A percentile compares a stretch with the other conserved stretches of the same genome.
Conservation (phyloP, 2,113 vertebrate species). For the Xyliphius kryptos region DNA sequence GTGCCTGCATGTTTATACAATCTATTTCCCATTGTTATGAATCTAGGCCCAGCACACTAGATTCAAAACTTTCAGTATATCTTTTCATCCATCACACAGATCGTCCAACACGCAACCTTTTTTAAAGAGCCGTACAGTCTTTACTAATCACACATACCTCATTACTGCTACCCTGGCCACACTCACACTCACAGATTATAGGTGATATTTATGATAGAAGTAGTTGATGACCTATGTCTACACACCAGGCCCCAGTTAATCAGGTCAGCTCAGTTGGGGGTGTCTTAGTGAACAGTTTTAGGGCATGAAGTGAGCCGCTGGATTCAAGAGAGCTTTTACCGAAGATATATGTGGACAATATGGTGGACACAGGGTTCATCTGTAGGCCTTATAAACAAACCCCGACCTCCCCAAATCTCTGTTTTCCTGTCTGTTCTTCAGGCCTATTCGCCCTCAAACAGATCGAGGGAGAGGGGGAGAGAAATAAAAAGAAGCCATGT, state of each 20-base stretch:
- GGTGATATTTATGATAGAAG: conserved; percentile 23
- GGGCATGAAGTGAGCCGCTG: conserved; percentile 6
- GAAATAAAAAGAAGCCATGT: conserved; percentile 42
- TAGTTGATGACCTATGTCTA: conserved; percentile 22
- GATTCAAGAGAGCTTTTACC: conserved; percentile 10
- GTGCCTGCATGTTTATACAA: conserved; percentile 18
- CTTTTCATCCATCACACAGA: conserved; percentile 28
- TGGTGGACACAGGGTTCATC: conserved; percentile 28
- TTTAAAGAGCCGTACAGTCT: not conserved
- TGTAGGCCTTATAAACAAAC: conserved; percentile 41
- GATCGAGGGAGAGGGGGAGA: conserved; percentile 12
- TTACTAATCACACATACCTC: conserved; percentile 26
- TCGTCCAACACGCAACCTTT: conserved; percentile 12
- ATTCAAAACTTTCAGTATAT: conserved; percentile 19
- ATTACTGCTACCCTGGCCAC: conserved; percentile 9
- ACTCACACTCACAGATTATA: conserved; percentile 7
- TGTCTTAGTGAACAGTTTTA: conserved; percentile 23
- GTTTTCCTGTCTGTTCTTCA: conserved; percentile 34
- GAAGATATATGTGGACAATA: conserved; percentile 12
- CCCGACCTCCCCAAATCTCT: conserved; percentile 6
- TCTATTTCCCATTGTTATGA: conserved; percentile 14
- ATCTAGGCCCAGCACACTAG: not conserved
- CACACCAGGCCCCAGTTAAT: conserved; percentile 4
- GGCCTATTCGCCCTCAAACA: conserved; percentile 26
- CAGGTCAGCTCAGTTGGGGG: not conserved